Evolutionary conservation across 2,113 vertebrate species (phyloP).

Genomic region (Chascanopsetta lugubris): DNA sequence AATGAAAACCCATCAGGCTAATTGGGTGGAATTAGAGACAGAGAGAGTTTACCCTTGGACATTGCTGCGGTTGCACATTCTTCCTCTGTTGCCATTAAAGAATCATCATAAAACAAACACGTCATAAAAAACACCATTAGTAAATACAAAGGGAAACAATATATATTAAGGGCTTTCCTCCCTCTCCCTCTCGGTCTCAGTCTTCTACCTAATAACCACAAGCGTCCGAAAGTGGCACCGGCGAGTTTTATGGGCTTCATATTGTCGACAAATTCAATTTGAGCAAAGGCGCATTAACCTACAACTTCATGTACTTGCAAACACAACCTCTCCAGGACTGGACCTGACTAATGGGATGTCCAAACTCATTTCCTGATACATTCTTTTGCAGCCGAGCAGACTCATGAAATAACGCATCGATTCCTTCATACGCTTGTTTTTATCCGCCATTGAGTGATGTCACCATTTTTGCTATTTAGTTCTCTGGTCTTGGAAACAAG

Average conservation of each 20-base stretch:
- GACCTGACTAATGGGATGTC: constrained; percentile 2
- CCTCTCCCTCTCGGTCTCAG: too few species aligned
- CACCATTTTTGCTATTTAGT: background rate
- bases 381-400: background rate
- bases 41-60: constrained; percentile 13
- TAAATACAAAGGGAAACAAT: constrained; percentile 14
- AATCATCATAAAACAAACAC: constrained; percentile 33
- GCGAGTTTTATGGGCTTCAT: background rate
- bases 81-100: constrained; percentile 20
- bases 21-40: constrained; percentile 28
- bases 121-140: constrained; percentile 39
- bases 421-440: background rate
- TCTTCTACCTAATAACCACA: background rate
- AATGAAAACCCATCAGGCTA: constrained; percentile 37
- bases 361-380: background rate
- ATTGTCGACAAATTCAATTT: constrained; percentile 1
- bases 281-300: background rate
- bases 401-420: background rate
- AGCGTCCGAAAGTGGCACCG: background rate
- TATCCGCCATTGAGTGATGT: background rate
- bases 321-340: background rate
- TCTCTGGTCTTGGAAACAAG: too few species aligned
- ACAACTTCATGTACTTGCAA: background rate
- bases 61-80: constrained; percentile 1
- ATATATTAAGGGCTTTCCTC: background rate